Percentiles rank a stretch among this genome's conserved stretches.
phyloP scores from a whole-genome alignment of 2,797 vertebrate genomes.

The Acestrorhynchus altus region DNA sequence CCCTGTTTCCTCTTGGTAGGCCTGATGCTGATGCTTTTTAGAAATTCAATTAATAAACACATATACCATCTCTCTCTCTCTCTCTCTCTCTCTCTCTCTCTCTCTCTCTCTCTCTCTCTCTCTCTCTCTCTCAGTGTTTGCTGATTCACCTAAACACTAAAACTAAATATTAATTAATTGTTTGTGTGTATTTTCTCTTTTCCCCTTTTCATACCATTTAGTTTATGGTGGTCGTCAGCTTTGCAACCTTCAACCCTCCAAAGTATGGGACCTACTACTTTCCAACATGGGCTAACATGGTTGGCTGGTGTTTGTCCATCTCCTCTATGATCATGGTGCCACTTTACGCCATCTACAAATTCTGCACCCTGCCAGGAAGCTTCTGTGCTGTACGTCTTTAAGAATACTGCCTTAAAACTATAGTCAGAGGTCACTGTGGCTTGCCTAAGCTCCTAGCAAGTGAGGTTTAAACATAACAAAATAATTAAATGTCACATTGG shows the following conservation, averaged over 20 bases:
- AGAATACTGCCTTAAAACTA: neutral
- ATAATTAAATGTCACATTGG: no score
- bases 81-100: no score
- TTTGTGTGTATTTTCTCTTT: neutral
- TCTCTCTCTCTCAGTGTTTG: no score
- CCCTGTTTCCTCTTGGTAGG: slow-evolving; percentile 91
- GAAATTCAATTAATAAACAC: neutral
- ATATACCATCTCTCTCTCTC: no score
- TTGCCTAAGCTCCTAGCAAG: neutral
- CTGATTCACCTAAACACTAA: no score
- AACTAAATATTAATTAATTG: neutral
- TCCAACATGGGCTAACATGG: slow-evolving; percentile 85
- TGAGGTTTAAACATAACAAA: no score
- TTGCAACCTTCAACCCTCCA: slow-evolving; percentile 86
- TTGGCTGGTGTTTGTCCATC: slow-evolving; percentile 88
- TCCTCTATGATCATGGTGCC: slow-evolving; percentile 92
- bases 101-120: no score
- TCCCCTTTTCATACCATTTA: slow-evolving; percentile 55
- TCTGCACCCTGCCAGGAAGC: slow-evolving; percentile 83
- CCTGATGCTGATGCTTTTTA: neutral
- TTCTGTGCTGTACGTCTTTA: slow-evolving; percentile 82
- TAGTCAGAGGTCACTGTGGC: neutral
- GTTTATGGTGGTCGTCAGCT: slow-evolving; percentile 91
- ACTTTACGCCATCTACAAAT: slow-evolving; percentile 89
- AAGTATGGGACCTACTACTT: slow-evolving; percentile 85